Evolutionary conservation across 2,797 vertebrate species (phyloP).

Genomic region (Pampus argenteus): DNA sequence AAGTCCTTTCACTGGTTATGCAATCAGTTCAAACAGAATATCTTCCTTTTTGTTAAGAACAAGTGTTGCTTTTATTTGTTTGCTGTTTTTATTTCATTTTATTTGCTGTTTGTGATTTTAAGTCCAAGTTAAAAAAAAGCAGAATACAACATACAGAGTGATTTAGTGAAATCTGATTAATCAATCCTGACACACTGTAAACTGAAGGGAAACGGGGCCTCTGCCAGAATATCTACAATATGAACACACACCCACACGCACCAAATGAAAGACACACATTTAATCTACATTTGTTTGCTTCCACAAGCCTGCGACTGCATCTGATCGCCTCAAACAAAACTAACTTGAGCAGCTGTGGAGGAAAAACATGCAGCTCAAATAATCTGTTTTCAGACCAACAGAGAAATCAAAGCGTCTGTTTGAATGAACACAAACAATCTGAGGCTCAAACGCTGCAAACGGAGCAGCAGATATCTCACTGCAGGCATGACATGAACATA

Average conservation of each 20-base stretch:
- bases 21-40: neutral
- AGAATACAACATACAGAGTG: slow-evolving; percentile 1
- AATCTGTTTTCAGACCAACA: neutral
- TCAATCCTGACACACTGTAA: slow-evolving; percentile 25
- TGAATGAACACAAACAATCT: neutral
- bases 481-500: neutral
- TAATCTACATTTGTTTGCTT: slow-evolving; percentile 30
- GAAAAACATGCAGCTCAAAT: neutral
- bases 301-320: slow-evolving; percentile 10
- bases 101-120: slow-evolving; percentile 1
- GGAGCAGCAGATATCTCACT: neutral
- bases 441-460: neutral
- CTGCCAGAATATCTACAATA: slow-evolving; percentile 29
- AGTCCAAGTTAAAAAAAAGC: neutral
- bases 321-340: slow-evolving; percentile 19
- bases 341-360: neutral
- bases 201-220: neutral
- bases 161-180: slow-evolving; percentile 25
- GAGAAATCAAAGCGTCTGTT: neutral
- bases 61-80: neutral
- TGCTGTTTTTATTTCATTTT: too few relatives aligned
- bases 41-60: neutral
- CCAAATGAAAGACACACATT: slow-evolving; percentile 40
- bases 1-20: neutral
- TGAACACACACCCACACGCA: slow-evolving; percentile 20